phyloP scores from a whole-genome alignment of 2,888 invertebrate species.

The Ashinkailepas kermadecensis region DNA sequence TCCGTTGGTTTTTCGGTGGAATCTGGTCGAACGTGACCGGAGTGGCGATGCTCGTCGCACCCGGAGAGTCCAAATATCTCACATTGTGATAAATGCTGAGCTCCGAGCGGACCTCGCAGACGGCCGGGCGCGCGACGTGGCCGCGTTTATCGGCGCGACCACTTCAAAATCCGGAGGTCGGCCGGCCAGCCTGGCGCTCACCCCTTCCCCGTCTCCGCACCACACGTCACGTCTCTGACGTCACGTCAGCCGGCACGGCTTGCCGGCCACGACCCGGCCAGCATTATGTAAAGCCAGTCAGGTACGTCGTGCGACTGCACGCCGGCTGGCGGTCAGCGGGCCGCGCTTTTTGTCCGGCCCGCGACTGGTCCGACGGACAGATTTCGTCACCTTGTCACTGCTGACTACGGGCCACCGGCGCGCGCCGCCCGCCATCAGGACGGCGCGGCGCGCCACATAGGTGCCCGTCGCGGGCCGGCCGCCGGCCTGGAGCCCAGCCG shows the following conservation, averaged over 20 bases:
- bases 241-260: not conserved
- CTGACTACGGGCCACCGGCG: not conserved
- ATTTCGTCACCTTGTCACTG: not conserved
- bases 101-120: not conserved
- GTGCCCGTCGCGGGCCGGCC: not conserved
- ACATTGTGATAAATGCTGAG: slow-evolving; percentile 2
- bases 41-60: not conserved
- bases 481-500: not conserved
- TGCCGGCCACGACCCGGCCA: not conserved
- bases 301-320: not conserved
- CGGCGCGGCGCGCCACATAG: too few relatives aligned
- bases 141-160: not conserved
- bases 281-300: slow-evolving; percentile 1
- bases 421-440: not conserved
- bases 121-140: not conserved
- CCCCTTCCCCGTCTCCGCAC: not conserved
- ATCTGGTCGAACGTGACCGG: slow-evolving; percentile 11
- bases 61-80: slow-evolving; percentile 5
- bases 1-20: not conserved
- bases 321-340: not conserved
- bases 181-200: not conserved
- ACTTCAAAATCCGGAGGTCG: not conserved
- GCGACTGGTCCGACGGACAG: not conserved
- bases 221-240: not conserved
- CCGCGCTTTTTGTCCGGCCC: not conserved